Conservation (phyloP, 92 coral and sea anemone genomes). For the Porites rus region DNA sequence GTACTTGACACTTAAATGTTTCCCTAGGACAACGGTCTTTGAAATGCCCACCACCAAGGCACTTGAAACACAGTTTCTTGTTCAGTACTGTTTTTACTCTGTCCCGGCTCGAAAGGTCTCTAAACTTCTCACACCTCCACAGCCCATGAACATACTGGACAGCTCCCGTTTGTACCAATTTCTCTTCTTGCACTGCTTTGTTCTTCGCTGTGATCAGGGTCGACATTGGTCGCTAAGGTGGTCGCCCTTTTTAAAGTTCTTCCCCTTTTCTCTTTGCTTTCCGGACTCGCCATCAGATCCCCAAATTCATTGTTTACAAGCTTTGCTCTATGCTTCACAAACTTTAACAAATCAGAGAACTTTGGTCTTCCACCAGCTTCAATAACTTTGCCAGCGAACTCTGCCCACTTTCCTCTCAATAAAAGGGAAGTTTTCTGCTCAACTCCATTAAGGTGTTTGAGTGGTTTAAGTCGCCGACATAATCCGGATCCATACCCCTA, state of each 20-base stretch:
- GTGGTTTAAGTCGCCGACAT: constrained; percentile 55
- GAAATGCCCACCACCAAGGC: constrained; percentile 70
- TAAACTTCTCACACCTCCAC: too few relatives aligned
- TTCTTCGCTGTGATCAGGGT: not conserved
- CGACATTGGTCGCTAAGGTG: not conserved
- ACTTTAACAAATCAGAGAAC: constrained; percentile 56
- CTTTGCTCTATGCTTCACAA: constrained; percentile 66
- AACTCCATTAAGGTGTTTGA: constrained; percentile 59
- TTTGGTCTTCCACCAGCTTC: constrained; percentile 60
- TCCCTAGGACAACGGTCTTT: constrained; percentile 58
- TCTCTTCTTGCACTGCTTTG: constrained; percentile 4
- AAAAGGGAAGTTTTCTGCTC: constrained; percentile 59
- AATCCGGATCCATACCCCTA: constrained; percentile 68
- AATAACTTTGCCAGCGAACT: constrained; percentile 67
- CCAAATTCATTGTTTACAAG: constrained; percentile 80
- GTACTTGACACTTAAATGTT: constrained; percentile 52
- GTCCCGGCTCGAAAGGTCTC: constrained; percentile 23
- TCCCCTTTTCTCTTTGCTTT: constrained; percentile 14
- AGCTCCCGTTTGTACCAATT: too few relatives aligned
- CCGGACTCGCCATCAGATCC: constrained; percentile 35
- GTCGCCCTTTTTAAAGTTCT: not conserved
- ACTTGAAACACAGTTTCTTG: constrained; percentile 75
- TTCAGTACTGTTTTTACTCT: constrained; percentile 48
- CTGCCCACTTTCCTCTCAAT: constrained; percentile 68
- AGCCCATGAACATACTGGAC: too few relatives aligned